A percentile compares a stretch with the other conserved stretches of the same genome.
Evolutionary conservation across 1,140 invertebrate species (phyloP).

Genomic region (Halesus radiatus): DNA sequence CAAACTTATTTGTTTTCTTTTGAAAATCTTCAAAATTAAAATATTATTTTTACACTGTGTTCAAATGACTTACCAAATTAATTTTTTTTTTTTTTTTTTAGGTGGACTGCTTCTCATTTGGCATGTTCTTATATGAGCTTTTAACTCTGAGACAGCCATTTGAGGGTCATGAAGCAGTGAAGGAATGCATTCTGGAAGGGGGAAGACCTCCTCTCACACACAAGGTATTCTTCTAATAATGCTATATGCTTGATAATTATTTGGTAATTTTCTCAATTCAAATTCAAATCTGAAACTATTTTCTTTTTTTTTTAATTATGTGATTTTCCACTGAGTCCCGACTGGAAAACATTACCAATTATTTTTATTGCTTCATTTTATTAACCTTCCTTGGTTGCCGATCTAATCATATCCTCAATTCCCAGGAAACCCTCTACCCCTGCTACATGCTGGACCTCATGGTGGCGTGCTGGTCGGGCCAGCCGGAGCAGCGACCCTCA

Average conservation of each 20-base stretch:
- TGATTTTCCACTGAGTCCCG: no score
- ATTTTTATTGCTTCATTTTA: background rate
- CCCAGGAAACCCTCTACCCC: constrained; percentile 84
- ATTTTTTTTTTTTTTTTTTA: constrained; percentile 59
- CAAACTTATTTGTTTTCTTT: no score
- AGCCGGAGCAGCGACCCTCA: constrained; percentile 79
- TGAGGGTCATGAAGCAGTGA: constrained; percentile 94
- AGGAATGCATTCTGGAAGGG: constrained; percentile 95
- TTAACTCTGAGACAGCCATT: constrained; percentile 94
- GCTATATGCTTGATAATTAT: no score
- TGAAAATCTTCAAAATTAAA: background rate
- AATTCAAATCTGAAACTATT: no score
- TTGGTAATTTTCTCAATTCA: no score
- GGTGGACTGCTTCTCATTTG: constrained; percentile 98
- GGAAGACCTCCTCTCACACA: constrained; percentile 89
- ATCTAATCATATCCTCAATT: background rate
- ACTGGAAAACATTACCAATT: no score
- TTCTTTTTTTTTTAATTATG: no score
- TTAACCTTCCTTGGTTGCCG: no score
- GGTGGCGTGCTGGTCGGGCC: constrained; percentile 89
- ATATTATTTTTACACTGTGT: background rate
- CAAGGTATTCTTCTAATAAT: constrained; percentile 68
- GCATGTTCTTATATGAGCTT: constrained; percentile 99
- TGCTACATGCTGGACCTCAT: constrained; percentile 94
- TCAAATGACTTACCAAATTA: background rate